Base-by-base conservation (phyloP, 30 jellyfish, hydroid and myxozoan species). In the Aurelia sp. region DNA sequence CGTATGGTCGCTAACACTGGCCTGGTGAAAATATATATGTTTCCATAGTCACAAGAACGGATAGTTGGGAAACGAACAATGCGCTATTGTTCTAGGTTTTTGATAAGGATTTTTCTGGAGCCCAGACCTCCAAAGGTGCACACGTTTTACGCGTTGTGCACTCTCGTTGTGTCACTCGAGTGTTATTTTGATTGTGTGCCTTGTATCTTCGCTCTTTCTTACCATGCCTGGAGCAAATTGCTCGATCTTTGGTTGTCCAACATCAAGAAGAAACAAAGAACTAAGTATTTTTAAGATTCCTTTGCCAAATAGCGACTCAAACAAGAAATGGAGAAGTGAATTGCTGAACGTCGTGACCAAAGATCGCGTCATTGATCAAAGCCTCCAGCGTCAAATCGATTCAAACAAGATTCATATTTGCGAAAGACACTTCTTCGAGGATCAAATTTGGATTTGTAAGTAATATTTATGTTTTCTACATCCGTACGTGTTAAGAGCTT, bases 281-380 rank as follows among this genome's bases (percentile, higher is more conserved):
- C 75, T 79, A 16, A 79, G 90, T 65, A 79, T 79, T 51, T 79
- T 79, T 30, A 79, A 63, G 57, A 35, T 79, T 63, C 80, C 90
- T 17, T 44, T 63, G 67, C 81, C 90, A 33, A 63, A 63, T 51
- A 79, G 60, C 71, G 68, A 79, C 63, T 59, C 57, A 4, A 79
- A 79, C 90, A 79, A 78, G 80, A 78, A 78, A 78, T 57, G 89
- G 89, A 59, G 89, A 78, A 27, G 89, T 58, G 89, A 78, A 51
- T 60, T 79, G 67, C 35, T 79, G 8, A 79, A 79, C 71, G 38
- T 65, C 61, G 57, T 79, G 47, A 63, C 80, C 13, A 79, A 79
- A 51, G 81, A 79, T 44, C 48, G 80, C 9, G 68, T 79, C 51
- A 51, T 79, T 79, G 90, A 27, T 27, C 33, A 27, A 27, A 27